phyloP scores from a whole-genome alignment of 2,797 vertebrate species.

The Poecilia velifera region DNA sequence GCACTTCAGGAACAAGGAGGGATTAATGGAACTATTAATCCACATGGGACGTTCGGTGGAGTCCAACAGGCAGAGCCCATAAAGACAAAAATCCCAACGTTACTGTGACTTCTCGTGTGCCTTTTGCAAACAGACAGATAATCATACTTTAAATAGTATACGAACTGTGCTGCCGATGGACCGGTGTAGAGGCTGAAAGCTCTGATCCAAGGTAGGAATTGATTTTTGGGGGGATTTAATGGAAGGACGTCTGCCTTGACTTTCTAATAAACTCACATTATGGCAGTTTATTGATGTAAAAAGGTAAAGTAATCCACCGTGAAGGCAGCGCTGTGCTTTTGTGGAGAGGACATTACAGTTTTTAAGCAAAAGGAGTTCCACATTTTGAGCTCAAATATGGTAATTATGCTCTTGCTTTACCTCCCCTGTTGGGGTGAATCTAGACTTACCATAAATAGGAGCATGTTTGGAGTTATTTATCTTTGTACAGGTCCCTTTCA shows the following conservation, averaged over 20 bases:
- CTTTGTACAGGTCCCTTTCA: neutral
- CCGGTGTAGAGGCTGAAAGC: neutral
- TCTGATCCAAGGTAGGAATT: neutral
- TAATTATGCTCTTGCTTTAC: neutral
- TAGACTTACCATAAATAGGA: neutral
- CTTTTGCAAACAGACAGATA: neutral
- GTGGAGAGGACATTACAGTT: neutral
- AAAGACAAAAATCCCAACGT: neutral
- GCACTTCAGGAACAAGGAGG: constrained; percentile 18
- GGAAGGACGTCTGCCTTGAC: neutral
- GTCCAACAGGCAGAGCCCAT: constrained; percentile 8
- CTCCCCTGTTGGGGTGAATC: neutral
- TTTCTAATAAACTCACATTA: constrained; percentile 4
- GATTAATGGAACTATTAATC: constrained; percentile 61
- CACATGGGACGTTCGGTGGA: constrained; percentile 23
- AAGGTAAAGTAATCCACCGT: neutral
- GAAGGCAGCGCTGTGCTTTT: neutral
- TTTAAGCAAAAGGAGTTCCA: neutral
- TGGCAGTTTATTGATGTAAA: neutral
- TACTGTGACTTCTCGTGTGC: constrained; percentile 8
- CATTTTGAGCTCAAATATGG: neutral
- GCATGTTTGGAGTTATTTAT: neutral
- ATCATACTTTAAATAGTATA: constrained; percentile 2
- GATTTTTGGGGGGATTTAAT: constrained; percentile 1
- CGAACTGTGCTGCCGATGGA: neutral